Base-by-base conservation (phyloP, 2,888 invertebrate species). In the Chrysotoxum bicinctum region DNA sequence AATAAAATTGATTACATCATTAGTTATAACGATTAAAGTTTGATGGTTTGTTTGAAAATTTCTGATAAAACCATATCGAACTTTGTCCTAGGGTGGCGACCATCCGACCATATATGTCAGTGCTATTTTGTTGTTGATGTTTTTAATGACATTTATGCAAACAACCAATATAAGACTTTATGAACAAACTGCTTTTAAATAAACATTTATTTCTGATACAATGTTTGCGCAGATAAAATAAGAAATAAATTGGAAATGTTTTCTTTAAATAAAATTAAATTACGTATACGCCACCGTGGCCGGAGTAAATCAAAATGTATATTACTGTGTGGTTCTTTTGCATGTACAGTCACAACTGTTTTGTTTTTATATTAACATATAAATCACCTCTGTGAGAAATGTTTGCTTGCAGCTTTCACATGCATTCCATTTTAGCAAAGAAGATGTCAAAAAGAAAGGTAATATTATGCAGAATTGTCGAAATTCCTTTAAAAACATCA, bases 1-100 rank as follows among this genome's bases (percentile, higher is more conserved):
- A 75, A 80, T 75, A 32, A 75, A 81, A 56, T 75, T 16, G 21
- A 54, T 64, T 58, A 72, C 45, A 56, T 66, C 64, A 54, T 56
- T 72, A 48, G 48, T 64, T 62, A 19, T 37, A 23, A 26, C 21
- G 32, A 26, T 72, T 48, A 54, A 37, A 50, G 21, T 66, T 56
- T 66, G 10, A 58, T 56, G 43, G 54, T 8, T 45, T 45, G 43
- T 56, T 60, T 48, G 58, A 60, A 60, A 43, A 6, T 16, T 54
- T 10, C 26, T 19, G 16, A 30, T 54, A 16, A 32, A 54, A 54
- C 2, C 30, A 12, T 30, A 54, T 30, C 16, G 16, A 32, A 32
- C 9, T 30, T 9, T 54, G 5, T n/a, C 8, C 6, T 48, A 12
- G 5, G 21, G 2, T n/a, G n/a, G n/a, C n/a, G n/a, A n/a, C n/a